These are phyloP conservation scores for Aurelia coerulea DNA, from an alignment of 30 jellyfish, hydroid and myxozoan species.

Conservation along the genomic window DNA sequence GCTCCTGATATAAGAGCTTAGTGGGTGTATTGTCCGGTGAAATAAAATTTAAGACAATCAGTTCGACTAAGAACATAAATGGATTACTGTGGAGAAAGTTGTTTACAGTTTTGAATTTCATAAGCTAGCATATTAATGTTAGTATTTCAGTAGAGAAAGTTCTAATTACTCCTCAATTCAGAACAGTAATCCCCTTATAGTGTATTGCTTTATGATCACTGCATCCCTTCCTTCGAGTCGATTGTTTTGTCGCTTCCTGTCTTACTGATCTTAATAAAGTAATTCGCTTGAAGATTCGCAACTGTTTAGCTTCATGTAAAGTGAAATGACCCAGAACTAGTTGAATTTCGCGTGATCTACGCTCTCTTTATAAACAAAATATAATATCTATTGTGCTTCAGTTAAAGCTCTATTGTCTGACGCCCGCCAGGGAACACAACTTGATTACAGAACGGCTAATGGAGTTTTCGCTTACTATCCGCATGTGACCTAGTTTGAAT, in stretches of 20 bases:
- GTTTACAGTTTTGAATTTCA: slow-evolving; percentile 68
- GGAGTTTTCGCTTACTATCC: slow-evolving; percentile 1
- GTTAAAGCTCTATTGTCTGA: slow-evolving; percentile 14
- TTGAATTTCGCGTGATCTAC: slow-evolving; percentile 25
- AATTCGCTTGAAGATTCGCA: not conserved
- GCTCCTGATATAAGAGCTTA: slow-evolving; percentile 31
- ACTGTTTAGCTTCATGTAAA: not conserved
- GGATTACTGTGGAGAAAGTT: slow-evolving; percentile 70
- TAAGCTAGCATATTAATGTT: slow-evolving; percentile 63
- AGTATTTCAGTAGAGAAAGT: slow-evolving; percentile 64
- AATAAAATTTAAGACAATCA: slow-evolving; percentile 53
- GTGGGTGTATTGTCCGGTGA: slow-evolving; percentile 55
- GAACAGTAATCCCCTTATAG: slow-evolving; percentile 41
- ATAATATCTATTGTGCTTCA: slow-evolving; percentile 25
- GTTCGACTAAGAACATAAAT: slow-evolving; percentile 54
- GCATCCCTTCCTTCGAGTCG: slow-evolving; percentile 21
- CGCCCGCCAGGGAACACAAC: slow-evolving; percentile 21
- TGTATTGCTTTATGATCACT: slow-evolving; percentile 58
- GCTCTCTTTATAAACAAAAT: slow-evolving; percentile 22
- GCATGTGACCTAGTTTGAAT: slow-evolving; percentile 28
- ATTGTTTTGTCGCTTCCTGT: slow-evolving; percentile 41
- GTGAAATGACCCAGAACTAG: slow-evolving; percentile 53
- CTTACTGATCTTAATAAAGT: slow-evolving; percentile 17
- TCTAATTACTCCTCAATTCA: slow-evolving; percentile 60
- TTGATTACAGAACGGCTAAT: slow-evolving; percentile 1